Conservation (phyloP, 1,140 invertebrate genomes). For the Heliothis virescens region DNA sequence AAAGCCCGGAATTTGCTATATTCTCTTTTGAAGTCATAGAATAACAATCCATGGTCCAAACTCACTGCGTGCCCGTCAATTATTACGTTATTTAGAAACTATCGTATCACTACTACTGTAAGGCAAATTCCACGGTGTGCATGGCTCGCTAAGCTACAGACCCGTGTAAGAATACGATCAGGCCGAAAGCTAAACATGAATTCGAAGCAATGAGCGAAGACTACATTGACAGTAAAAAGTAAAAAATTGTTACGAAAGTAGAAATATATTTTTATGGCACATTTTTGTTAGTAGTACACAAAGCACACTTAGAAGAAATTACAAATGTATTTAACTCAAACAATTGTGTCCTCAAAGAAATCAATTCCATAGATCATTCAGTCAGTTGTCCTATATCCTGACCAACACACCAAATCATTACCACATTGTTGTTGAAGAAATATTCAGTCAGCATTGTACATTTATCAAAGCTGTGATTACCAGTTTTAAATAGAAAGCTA, state of each 20-base stretch:
- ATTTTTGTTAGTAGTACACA: conserved; percentile 38
- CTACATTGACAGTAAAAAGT: not conserved
- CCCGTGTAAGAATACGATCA: conserved; percentile 1
- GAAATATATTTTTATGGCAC: conserved; percentile 46
- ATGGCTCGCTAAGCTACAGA: conserved; percentile 22
- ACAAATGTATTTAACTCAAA: not conserved
- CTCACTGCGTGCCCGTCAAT: conserved; percentile 45
- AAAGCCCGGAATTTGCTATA: conserved; percentile 18
- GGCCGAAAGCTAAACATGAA: conserved; percentile 31
- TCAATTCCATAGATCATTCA: not conserved
- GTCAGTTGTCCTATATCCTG: too few relatives aligned
- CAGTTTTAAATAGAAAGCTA: not conserved
- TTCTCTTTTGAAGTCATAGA: conserved; percentile 29
- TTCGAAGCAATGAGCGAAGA: not conserved
- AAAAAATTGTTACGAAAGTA: conserved; percentile 26
- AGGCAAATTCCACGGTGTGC: conserved; percentile 10
- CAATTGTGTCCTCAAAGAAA: not conserved
- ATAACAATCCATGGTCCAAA: conserved; percentile 46
- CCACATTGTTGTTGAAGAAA: not conserved
- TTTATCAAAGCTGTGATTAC: too few relatives aligned
- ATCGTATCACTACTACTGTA: conserved; percentile 25
- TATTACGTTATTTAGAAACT: conserved; percentile 34
- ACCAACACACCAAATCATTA: too few relatives aligned
- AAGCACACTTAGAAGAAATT: not conserved
- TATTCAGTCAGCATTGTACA: too few relatives aligned